Base-by-base conservation (phyloP, 1,140 invertebrate genomes). In the Parapsyche elsis region DNA sequence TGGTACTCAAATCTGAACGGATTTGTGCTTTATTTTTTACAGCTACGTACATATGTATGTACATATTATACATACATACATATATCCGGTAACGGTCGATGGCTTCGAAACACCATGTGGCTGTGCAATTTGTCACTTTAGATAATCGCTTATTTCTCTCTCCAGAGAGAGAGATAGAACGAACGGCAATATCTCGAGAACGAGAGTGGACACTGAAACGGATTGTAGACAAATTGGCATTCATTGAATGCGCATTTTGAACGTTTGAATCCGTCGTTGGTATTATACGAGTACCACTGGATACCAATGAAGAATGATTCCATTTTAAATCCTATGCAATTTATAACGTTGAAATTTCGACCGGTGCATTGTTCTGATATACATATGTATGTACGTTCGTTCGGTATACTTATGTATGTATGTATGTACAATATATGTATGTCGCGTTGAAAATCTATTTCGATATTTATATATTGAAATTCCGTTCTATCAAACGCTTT, bases 241-340 rank as follows among this genome's bases (percentile, higher is more conserved):
- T 73, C 71, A 73, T 73, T 73, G 71, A n/a, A 73, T 73, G 71
- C 71, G 71, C 71, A 73, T 73, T 45, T 73, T 38, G 30, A 38
- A 7, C 30, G 30, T 38, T 38, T 38, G 30, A 38, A 38, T 38
- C 30, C n/a, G n/a, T n/a, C n/a, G n/a, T n/a, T n/a, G 30, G 30
- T 38, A 38, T 38, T 38, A 38, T 7, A 38, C 1, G 7, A 4
- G 30, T 38, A 38, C 30, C 1, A 38, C 7, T 59, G 21, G 53
- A 59, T 59, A 59, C 21, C 1, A 59, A 21, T n/a, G 5, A n/a
- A n/a, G n/a, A n/a, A n/a, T n/a, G n/a, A n/a, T n/a, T n/a, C n/a
- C n/a, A 59, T 59, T 16, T 59, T 59, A 59, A 21, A 21, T 59
- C 21, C 1, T 59, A 59, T 59, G 21, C 14, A 59, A n/a, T 59